Evolutionary conservation across 2,888 invertebrate genomes (phyloP), one percentile per base, ranked within the genome.

Genomic region (Epinotia demarniana): DNA sequence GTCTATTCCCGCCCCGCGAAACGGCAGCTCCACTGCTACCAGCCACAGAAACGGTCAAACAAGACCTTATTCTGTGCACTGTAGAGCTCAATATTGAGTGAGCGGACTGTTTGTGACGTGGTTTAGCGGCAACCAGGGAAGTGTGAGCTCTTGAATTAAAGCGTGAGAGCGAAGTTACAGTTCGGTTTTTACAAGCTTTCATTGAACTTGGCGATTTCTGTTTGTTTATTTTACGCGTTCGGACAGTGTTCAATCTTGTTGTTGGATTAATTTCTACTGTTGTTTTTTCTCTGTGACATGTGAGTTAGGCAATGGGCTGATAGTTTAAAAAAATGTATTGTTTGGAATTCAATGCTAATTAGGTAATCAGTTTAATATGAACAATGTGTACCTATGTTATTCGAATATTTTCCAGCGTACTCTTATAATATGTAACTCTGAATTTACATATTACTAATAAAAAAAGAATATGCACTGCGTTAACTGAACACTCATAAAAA

Each of bases 1-100:
- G 87, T 89, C 86, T 87, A 88, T 90, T 88, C 90, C 91, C 92
- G 91, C 92, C 92, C 92, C 82, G 85, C 86, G 83, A 88, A 87
- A 90, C 85, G 86, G 86, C 86, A 85, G 84, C 86, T 84, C 82
- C 80, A 79, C 80, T 80, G 81, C 79, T 75, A 81, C 83, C 80
- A 81, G 72, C 75, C 68, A n/a, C 68, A 74, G 67, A 27, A 79
- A 53, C 78, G 27, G 19, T 19, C 53, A 64, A 43, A 72, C 9
- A 62, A 9, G 27, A 27, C 77, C 46, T 77, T 79, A 87, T 85
- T 77, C n/a, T 0, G 23, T 2, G 61, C 0, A 0, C 0, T 0
- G 61, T 83, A 89, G 79, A 76, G 83, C 69, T 76, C 23, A 84
- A 77, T 84, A 80, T 88, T 3, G 78, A 71, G 19, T 78, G 74